Percentiles rank a stretch among this genome's conserved stretches.
These are phyloP conservation scores for Papio anubis DNA, from an alignment of 2,113 vertebrate species.

Conservation along the genomic window DNA sequence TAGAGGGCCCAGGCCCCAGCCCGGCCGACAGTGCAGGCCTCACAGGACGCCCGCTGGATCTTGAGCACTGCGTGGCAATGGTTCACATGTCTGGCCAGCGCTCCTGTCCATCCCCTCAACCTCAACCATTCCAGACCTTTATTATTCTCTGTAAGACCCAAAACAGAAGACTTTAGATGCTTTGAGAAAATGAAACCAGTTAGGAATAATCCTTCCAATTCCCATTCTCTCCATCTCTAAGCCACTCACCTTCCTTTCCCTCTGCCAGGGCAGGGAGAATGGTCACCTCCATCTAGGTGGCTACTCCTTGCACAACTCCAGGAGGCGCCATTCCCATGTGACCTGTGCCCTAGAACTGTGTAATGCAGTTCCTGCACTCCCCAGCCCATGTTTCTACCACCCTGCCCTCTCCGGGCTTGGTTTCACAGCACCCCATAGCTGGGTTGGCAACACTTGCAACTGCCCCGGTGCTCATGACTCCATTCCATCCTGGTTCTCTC, in stretches of 20 bases:
- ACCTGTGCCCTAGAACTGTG: neutral
- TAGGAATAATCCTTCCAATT: neutral
- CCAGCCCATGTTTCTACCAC: neutral
- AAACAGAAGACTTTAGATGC: neutral
- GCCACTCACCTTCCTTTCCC: neutral
- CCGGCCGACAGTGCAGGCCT: accelerated
- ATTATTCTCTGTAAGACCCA: neutral
- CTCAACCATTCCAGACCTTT: neutral
- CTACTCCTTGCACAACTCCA: no score
- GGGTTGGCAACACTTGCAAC: neutral
- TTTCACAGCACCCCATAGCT: neutral
- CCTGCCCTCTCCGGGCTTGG: neutral
- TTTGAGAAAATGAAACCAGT: neutral
- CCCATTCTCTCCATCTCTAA: neutral
- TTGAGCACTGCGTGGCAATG: accelerated
- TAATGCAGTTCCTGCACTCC: accelerated
- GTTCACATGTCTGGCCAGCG: accelerated
- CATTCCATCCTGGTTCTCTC: neutral
- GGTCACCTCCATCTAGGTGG: neutral
- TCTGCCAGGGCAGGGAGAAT: neutral
- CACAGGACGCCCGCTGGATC: accelerated
- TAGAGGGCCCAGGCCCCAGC: neutral
- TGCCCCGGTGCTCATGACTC: no score
- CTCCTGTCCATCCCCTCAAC: neutral
- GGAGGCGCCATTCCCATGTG: accelerated